Percentiles rank a stretch among this genome's conserved stretches.
Conservation (phyloP, 2,888 invertebrate species). For the Drosophila rellima region DNA sequence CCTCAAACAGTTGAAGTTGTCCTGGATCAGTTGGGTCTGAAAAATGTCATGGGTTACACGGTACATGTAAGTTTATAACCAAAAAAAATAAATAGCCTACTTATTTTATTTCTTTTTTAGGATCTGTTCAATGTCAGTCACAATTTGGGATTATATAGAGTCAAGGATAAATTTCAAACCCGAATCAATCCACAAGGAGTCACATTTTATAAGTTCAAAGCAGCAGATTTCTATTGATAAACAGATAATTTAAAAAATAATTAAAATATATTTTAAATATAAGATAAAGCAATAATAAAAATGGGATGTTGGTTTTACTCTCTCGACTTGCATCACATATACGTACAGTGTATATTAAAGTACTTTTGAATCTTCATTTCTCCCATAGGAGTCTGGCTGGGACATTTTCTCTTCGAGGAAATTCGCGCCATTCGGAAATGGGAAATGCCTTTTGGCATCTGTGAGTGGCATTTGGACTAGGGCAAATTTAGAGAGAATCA, state of each 20-base stretch:
- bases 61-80: conserved; percentile 66
- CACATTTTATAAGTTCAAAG: conserved; percentile 72
- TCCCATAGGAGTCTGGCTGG: neutral
- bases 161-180: conserved; percentile 56
- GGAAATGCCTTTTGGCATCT: conserved; percentile 16
- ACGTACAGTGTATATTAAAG: neutral
- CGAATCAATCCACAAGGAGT: conserved; percentile 76
- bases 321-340: neutral
- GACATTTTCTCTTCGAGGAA: conserved; percentile 55
- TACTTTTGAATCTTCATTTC: neutral
- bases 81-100: neutral
- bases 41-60: conserved; percentile 77
- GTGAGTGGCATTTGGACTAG: conserved; percentile 15
- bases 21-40: conserved; percentile 83
- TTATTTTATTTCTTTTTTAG: conserved; percentile 33
- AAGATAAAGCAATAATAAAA: neutral
- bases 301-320: neutral
- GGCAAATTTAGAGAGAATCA: conserved; percentile 42
- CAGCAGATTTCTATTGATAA: conserved; percentile 28
- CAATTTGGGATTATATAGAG: conserved; percentile 33
- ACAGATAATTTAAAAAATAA: neutral
- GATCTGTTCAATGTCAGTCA: conserved; percentile 63
- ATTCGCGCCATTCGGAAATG: conserved; percentile 30
- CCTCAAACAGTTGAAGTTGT: conserved; percentile 82
- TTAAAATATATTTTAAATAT: neutral